Evolutionary conservation across 2,888 invertebrate genomes (phyloP).

Genomic region (Schrankia costaestrigalis): DNA sequence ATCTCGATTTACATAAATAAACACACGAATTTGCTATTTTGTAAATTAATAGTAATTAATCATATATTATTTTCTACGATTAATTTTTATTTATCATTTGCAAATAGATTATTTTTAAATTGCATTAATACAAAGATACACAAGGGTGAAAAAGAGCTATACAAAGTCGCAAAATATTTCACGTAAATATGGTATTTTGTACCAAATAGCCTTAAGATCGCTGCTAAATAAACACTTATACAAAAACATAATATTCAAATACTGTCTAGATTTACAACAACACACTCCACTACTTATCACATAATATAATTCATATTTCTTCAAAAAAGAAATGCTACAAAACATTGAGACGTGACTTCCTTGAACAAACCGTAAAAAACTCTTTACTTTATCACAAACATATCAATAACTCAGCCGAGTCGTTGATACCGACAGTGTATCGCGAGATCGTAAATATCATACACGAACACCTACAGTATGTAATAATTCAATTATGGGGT

Average conservation of each 20-base stretch:
- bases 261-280: constrained; percentile 10
- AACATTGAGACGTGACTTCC: constrained; percentile 21
- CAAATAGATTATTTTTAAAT: neutral
- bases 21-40: too few relatives aligned
- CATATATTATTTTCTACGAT: too few relatives aligned
- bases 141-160: too few relatives aligned
- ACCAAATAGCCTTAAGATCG: too few relatives aligned
- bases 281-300: constrained; percentile 12
- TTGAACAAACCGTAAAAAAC: constrained; percentile 22
- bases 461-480: constrained; percentile 47
- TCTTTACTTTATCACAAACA: constrained; percentile 38
- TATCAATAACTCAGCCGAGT: constrained; percentile 33
- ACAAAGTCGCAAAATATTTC: too few relatives aligned
- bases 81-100: neutral
- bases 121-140: too few relatives aligned
- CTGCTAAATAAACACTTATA: too few relatives aligned
- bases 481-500: constrained; percentile 70
- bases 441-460: constrained; percentile 49
- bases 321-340: constrained; percentile 18
- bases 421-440: constrained; percentile 32
- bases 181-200: too few relatives aligned
- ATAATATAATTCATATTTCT: constrained; percentile 20
- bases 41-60: too few relatives aligned
- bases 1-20: too few relatives aligned
- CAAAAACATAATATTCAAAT: constrained; percentile 4